Percentiles rank a stretch among this genome's conserved stretches.
Evolutionary conservation across 2,888 invertebrate genomes (phyloP).

Genomic region (Dicroscelio sp.): DNA sequence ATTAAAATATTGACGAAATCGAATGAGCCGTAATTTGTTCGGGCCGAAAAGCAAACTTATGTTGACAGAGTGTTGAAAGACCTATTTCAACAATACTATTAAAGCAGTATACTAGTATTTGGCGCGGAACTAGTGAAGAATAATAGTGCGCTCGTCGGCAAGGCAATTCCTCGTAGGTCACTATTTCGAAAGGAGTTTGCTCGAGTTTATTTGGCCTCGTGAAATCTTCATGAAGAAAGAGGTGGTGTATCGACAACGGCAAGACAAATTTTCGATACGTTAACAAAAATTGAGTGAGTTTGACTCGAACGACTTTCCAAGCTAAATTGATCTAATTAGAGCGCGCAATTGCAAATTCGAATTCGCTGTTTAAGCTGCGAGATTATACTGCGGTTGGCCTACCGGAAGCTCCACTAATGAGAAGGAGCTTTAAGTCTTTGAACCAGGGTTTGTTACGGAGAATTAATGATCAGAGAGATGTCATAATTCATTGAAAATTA

Average conservation of each 20-base stretch:
- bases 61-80: conserved; percentile 66
- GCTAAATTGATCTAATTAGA: conserved; percentile 75
- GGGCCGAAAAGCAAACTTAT: conserved; percentile 63
- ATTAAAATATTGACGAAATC: conserved; percentile 53
- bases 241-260: conserved; percentile 53
- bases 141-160: conserved; percentile 83
- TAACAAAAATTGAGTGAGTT: conserved; percentile 65
- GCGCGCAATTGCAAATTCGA: conserved; percentile 74
- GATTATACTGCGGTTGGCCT: conserved; percentile 80
- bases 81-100: conserved; percentile 73
- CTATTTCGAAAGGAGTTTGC: conserved; percentile 79
- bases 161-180: conserved; percentile 84
- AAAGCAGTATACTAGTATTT: conserved; percentile 69
- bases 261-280: conserved; percentile 71
- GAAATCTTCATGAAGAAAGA: conserved; percentile 75
- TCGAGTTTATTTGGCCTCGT: conserved; percentile 73
- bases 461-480: conserved; percentile 80
- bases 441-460: conserved; percentile 72
- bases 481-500: conserved; percentile 73
- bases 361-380: conserved; percentile 75
- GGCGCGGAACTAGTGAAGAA: conserved; percentile 86
- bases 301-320: conserved; percentile 26
- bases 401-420: conserved; percentile 77
- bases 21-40: conserved; percentile 39
- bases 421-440: conserved; percentile 80